Evolutionary conservation across 2,888 invertebrate species (phyloP), one percentile per base, ranked within the genome.

Genomic region (Koerneria pararmatus): DNA sequence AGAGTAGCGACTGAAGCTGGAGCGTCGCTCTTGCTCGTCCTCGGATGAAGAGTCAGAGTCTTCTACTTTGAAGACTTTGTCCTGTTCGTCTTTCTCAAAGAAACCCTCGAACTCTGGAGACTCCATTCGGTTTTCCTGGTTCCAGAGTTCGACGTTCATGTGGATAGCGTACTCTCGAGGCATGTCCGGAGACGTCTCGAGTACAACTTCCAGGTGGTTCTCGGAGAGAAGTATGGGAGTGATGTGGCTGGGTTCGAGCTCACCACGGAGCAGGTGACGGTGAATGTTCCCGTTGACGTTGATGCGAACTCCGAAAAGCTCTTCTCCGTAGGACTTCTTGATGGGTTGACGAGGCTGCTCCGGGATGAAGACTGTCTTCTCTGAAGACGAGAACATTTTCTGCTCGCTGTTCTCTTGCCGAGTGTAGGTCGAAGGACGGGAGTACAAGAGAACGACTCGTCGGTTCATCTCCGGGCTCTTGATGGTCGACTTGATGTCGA

Each of bases 161-260:
- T 65, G 69, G 49, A 61, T 35, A 34, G 41, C 51, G 60, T 67
- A 70, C 41, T 71, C 72, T 49, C 65, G 67, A 58, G 71, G 65
- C 37, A 66, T 68, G 48, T 24, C 37, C 31, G 46, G 57, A 31
- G 49, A 64, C 68, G 69, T 73, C 59, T 69, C 67, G 37, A 73
- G 58, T 41, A 63, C 63, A 27, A 78, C 60, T 48, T 74, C 74
- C 54, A 79, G 34, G 65, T 75, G 69, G 66, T 78, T 79, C 66
- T 79, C 78, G 22, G 70, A 68, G 51, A 71, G 58, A 29, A 74
- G 54, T 46, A 66, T 32, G 35, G 74, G 66, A 29, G 68, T 31
- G n/a, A 69, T 24, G 27, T 56, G 54, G 63, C 41, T 22, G 32
- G 6, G 29, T 34, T 37, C 35, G 34, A 24, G n/a, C 51, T 61